Evolutionary conservation across 2,797 vertebrate genomes (phyloP), one percentile per base, ranked within the genome.

Genomic region (Poeciliopsis presidionis): DNA sequence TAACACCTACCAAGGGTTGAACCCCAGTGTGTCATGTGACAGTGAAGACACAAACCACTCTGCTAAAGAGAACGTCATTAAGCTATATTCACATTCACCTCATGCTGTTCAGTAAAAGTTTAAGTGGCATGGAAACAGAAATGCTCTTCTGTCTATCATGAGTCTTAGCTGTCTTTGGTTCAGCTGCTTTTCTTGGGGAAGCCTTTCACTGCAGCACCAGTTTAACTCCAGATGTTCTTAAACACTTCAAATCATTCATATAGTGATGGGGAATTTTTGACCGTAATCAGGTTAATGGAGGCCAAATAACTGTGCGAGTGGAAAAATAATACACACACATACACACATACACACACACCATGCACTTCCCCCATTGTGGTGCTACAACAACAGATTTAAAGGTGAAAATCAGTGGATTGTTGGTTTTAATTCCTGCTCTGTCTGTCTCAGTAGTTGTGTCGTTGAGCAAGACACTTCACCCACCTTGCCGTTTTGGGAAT

Each of bases 341-440:
- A 39, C 39, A 39, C 39, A 4, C 61, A n/a, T n/a, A 25, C 69
- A 72, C 61, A 39, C 72, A 70, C 28, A 73, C 16, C 33, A 65
- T 4, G 28, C 7, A 1, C 55, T 59, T 16, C 49, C n/a, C 49
- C 57, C 4, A 73, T 69, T 7, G 51, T 36, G 13, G 30, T 22
- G 2, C 75, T 76, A 84, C 55, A 79, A 83, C 76, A 85, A 83
- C 76, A 85, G 81, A 70, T 82, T 79, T 81, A 36, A 78, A 89
- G 80, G 83, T 89, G 86, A 89, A 82, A 90, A 14, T 46, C 13
- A 46, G 12, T 13, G 45, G 45, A 12, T 46, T 46, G 45, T 46
- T 3, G 3, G 45, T 46, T 46, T 3, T 46, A 46, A 13, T 46
- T 13, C 3, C 45, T 45, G 45, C 43, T 45, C 43, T 45, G 9